A percentile compares a stretch with the other conserved stretches of the same genome.
Evolutionary conservation across 2,888 invertebrate genomes (phyloP).

Genomic region (Dicranocentrus wangi): DNA sequence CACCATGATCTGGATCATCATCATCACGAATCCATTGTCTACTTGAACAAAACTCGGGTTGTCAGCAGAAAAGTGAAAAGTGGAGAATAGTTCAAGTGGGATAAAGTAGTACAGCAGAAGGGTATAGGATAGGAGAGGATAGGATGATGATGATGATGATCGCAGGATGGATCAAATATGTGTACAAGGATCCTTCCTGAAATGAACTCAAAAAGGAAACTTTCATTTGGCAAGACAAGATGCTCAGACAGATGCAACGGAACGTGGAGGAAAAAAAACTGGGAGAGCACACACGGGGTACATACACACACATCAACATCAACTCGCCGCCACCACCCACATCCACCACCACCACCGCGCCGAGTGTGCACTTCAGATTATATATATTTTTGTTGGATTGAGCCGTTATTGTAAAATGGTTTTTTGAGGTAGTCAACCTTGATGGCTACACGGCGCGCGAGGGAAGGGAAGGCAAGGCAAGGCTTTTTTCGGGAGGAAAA

Average conservation of each 20-base stretch:
- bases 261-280: no score
- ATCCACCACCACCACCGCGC: no score
- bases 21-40: constrained; percentile 54
- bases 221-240: neutral
- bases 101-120: constrained; percentile 31
- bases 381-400: no score
- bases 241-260: neutral
- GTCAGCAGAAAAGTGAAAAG: constrained; percentile 60
- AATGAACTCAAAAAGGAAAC: constrained; percentile 23
- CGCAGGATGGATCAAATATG: neutral
- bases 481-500: no score
- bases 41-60: constrained; percentile 54
- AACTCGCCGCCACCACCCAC: no score
- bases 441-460: no score
- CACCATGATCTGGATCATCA: constrained; percentile 56
- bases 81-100: constrained; percentile 59
- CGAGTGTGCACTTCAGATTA: no score
- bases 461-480: no score
- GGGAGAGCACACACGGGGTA: no score
- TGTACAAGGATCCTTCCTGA: constrained; percentile 19
- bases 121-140: neutral
- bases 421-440: no score
- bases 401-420: no score
- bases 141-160: neutral
- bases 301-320: no score